Base-by-base conservation (phyloP, 2,888 invertebrate species). In the Microctonus aethiopoides region DNA sequence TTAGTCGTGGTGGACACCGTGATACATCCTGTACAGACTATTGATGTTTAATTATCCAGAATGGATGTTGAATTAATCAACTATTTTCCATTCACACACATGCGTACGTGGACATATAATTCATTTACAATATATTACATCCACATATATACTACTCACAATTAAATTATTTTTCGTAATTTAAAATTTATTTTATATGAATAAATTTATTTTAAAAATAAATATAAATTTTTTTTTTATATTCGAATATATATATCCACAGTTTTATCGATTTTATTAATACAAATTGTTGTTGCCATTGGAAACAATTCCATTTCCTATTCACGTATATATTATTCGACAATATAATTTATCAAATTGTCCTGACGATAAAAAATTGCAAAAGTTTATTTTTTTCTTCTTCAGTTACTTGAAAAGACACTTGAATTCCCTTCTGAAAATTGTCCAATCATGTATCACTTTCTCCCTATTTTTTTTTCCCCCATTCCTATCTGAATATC, bases 1-100 rank as follows among this genome's bases (percentile, higher is more conserved):
- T 75, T 74, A 72, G 71, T 71, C 70, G 71, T 66, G 67, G 72
- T 66, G 67, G 68, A 71, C 67, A 56, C 57, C 66, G 62, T 61
- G 66, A 60, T 67, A 46, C 71, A 67, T 67, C 57, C 61, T 67
- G 70, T 68, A 57, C 64, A 51, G 59, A 46, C 65, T 74, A 74
- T 75, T 77, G 73, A 72, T 74, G 72, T 77, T 75, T 73, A 77
- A 78, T 79, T 80, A 78, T 78, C 72, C 72, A 67, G 71, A 67
- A 74, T 71, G 67, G 76, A 73, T 76, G 74, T 72, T 70, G 68
- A 72, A 72, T 72, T 72, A 74, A 79, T 78, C 73, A 66, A 75
- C 78, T 78, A 77, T 79, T 78, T 79, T 75, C 71, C 64, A 69
- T 70, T 66, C 71, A 68, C 66, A 54, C 20, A 5, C n/a, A n/a